Base-by-base conservation (phyloP, 2,113 vertebrate species). In the Gasterosteus aculeatus region DNA sequence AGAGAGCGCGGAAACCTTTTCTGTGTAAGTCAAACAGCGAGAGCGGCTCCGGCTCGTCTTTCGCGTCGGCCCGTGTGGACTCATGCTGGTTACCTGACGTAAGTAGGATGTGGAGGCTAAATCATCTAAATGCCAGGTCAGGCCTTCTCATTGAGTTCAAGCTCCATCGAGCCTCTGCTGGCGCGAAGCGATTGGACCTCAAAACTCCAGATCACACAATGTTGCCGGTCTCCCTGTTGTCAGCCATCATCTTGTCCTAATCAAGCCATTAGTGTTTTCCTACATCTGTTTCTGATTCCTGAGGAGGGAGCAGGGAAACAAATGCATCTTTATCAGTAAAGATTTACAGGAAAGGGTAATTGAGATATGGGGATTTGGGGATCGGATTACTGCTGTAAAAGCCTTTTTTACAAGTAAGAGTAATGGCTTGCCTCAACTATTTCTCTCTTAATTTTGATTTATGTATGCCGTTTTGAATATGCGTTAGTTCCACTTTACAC, bases 261-360 rank as follows among this genome's bases (percentile, higher is more conserved):
- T 89, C 82, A 82, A 39, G 54, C 60, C 16, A 75, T 66, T 76
- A 41, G 75, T 29, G 69, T 86, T 90, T 77, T 72, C 47, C 49
- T 90, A 82, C 87, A 93, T 92, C 86, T 92, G 90, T 81, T 92
- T 91, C 78, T 86, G 69, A 89, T 92, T 92, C 74, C 68, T 82
- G 3, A 0, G 12, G 58, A 39, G 77, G 62, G 64, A 69, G 75
- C 5, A 1, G 81, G 76, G 68, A 80, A 71, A 87, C 75, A 84
- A 88, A 88, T 87, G 66, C 49, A 79, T 85, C 69, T 47, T 82
- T 86, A 89, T 92, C 83, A 72, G 80, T 79, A 77, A 85, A 89
- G 79, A 82, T 92, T 86, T 90, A 89, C 62, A 64, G 68, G 75
- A 65, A 79, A 39, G 61, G 67, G 59, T 86, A 87, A 89, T 76